Conservation (phyloP, 2,113 vertebrate species). For the Dendrocopos noguchii region DNA sequence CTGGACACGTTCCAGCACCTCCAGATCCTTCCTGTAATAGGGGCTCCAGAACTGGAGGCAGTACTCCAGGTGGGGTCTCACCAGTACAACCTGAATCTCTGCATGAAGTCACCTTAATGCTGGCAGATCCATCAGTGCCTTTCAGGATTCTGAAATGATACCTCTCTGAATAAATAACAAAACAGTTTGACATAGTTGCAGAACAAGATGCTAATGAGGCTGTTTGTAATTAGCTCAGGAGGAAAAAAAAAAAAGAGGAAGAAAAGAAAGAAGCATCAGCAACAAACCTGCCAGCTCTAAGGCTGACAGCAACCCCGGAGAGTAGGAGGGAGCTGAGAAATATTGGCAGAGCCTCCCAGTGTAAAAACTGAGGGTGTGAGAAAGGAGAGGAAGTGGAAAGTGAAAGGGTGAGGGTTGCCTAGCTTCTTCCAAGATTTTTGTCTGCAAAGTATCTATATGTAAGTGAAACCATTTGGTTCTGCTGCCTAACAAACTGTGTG, state of each 20-base stretch:
- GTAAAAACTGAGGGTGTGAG: background rate
- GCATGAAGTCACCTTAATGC: background rate
- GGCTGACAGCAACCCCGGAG: constrained; percentile 2
- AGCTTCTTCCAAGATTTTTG: background rate
- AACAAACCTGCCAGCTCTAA: constrained; percentile 25
- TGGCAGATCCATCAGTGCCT: background rate
- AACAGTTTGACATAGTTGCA: background rate
- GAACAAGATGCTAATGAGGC: constrained; percentile 12
- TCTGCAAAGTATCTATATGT: background rate
- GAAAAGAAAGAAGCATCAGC: constrained; percentile 30
- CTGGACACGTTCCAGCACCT: too few relatives aligned
- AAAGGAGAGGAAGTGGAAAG: constrained; percentile 12
- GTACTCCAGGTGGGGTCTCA: too few relatives aligned
- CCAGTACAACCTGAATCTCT: too few relatives aligned
- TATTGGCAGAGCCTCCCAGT: constrained; percentile 9
- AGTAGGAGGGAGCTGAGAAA: constrained; percentile 25
- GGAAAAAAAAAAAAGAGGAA: background rate
- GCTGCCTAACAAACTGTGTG: background rate
- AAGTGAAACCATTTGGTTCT: fast-evolving
- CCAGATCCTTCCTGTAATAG: too few relatives aligned
- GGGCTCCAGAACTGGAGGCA: too few relatives aligned
- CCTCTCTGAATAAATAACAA: background rate
- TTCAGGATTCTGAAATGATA: background rate
- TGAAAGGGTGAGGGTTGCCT: background rate
- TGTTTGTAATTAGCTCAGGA: constrained; percentile 15